Base-by-base conservation (phyloP, 2,888 invertebrate species). In the Epinotia ramella region DNA sequence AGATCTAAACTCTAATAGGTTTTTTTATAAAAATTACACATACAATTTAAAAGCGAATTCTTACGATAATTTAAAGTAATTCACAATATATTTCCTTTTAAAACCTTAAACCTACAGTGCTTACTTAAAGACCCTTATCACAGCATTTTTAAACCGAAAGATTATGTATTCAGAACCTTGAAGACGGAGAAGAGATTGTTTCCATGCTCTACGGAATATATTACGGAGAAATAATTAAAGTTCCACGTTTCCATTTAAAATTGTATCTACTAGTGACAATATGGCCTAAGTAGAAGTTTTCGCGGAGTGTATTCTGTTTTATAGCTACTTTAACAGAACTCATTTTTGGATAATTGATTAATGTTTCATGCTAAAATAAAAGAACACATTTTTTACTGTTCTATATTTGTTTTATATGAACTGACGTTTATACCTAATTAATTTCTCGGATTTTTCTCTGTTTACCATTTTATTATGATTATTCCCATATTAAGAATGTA, bases 151-250 rank as follows among this genome's bases (percentile, higher is more conserved):
- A 67, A 67, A 67, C 56, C 40, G 18, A 33, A 16, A 40, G 33
- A 67, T 67, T 67, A 67, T 40, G 20, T 40, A 67, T 67, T 67
- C 67, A 67, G 57, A 57, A 57, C 20, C 67, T 18, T 40, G 33
- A 67, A 67, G 67, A 66, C 46, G 46, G n/a, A 57, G 40, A 53
- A 53, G 66, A 67, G 56, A 56, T 57, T 57, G 57, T 57, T 57
- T 57, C 13, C 67, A 40, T 67, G 67, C 67, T 57, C 67, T 56
- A 57, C 56, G 67, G 67, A 67, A 67, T 67, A 67, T 67, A 67
- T 67, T 67, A 67, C 20, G 56, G 67, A 66, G 67, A 67, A 67
- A 67, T 57, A 67, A 67, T 67, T 57, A 67, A 67, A 67, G 56
- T 57, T 40, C 67, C 56, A n/a, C 56, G 67, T 67, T 57, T 67